Base-by-base conservation (phyloP, 2,113 vertebrate species). In the Hippocampus abdominalis region DNA sequence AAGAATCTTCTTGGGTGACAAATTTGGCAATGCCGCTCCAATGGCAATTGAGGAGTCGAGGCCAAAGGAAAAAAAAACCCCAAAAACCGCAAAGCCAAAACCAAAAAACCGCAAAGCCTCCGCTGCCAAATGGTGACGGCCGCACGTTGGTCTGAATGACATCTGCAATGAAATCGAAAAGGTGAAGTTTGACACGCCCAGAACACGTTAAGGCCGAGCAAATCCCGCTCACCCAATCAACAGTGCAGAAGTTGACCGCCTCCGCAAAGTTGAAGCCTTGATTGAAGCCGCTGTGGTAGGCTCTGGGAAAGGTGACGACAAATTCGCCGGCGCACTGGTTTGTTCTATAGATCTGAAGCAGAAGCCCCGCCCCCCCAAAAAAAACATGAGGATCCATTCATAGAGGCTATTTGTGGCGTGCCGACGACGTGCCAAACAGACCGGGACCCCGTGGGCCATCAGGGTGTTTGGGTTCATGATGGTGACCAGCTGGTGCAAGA, bases 391-490 rank as follows among this genome's bases (percentile, higher is more conserved):
- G 29, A 25, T 53, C 5, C 1, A 11, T 36, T 12, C 36, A 2
- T 3, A 1, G 1, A 36, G 5, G 54, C n/a, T 3, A 36, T 32
- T 44, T 5, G 12, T 23, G 25, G 49, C 13, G 27, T 10, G 48
- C 4, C 23, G 21, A 36, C 23, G 54, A 12, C 29, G 15, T 3
- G 15, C 32, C 4, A 57, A 54, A 73, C 81, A 4, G 61, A 99
- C 97, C 81, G 97, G 97, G 80, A 99, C 97, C 82, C 96, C 94
- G 21, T 99, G 90, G 74, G 93, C 89, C 97, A 99, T 99, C 74
- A 99, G 92, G 27, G 96, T 98, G 86, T 99, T 99, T 68, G 97
- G 97, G 90, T 99, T 99, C 97, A 99, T 99, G 92, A 99, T 98
- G 89, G 97, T 99, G 91, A 99, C 97, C 63, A 99, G 94, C 87